Evolutionary conservation across 2,888 invertebrate species (phyloP), one percentile per base, ranked within the genome.

Genomic region (Mesochorus sp.): DNA sequence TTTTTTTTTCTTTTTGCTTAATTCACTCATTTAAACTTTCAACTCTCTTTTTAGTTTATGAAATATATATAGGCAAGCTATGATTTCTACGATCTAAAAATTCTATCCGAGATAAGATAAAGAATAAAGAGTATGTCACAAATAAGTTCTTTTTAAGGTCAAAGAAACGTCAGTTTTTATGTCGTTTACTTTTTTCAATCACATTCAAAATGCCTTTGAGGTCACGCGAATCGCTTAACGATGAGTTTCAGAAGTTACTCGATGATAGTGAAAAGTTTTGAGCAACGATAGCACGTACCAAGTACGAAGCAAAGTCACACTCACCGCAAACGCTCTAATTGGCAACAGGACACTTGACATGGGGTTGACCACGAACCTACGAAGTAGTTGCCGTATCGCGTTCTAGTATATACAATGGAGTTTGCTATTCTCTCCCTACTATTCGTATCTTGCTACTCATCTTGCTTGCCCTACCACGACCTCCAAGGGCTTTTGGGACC

Each of bases 401-500:
- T 51, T 53, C 19, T 12, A 24, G 5, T 17, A n/a, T 44, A 44
- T 31, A 44, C 6, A 28, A 59, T 59, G 51, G 26, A 42, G 28
- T 47, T 14, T 10, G 3, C 26, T 5, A 26, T 39, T 53, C 12
- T 44, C 17, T 17, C 44, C 59, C 10, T 19, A 26, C 59, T 12
- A 61, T 66, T 76, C 53, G 47, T 44, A 62, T 8, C 44, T 6
- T 21, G 28, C 26, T 17, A 12, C 57, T 19, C 64, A 28, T 28
- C 37, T 39, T 24, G 24, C 64, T 12, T 19, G 12, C 19, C 24
- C 17, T 2, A 19, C 44, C 55, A 21, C 12, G 19, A 24, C 31
- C 84, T 81, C 47, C 19, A 55, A 80, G 75, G 80, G 47, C 79
- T 82, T 86, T 80, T 67, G 66, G 80, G 80, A 79, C 76, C 47